Base-by-base conservation (phyloP, 2,888 invertebrate species). In the Pterobdella sp. region DNA sequence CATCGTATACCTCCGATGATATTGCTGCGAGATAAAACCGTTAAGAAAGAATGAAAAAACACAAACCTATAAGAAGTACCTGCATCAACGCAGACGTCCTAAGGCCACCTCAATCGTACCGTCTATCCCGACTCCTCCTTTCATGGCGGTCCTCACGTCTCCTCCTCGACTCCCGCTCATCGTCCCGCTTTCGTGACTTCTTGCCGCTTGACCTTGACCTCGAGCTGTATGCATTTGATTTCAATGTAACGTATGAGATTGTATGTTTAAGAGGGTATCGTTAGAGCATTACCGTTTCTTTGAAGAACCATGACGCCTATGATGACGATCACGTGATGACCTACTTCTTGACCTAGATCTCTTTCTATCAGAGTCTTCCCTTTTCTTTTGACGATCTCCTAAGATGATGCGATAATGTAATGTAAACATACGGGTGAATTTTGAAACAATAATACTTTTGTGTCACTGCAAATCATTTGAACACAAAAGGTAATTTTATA, bases 1-100 rank as follows among this genome's bases (percentile, higher is more conserved):
- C 49, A 42, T 42, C 49, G 49, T 42, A 42, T 42, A 42, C 49
- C 49, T 42, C 49, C 49, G 49, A 42, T 42, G 49, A 42, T 42
- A 42, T 14, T n/a, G n/a, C n/a, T n/a, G n/a, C n/a, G n/a, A n/a
- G n/a, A n/a, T n/a, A n/a, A n/a, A 42, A 42, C 7, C 7, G 22
- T 42, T 42, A 42, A 22, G 22, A 42, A 42, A 42, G 22, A 42
- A 42, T 14, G 7, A 22, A 42, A 42, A 42, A 14, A 14, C 10
- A 42, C 49, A 42, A 42, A 42, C 49, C 49, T 42, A 7, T 22
- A 14, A 42, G 49, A 42, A 42, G 7, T 42, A 42, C 49, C 49
- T 42, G 7, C 49, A 22, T 14, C 49, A 14, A 22, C 49, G 22
- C 7, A 7, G 22, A 22, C 49, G 22, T 42, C 49, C 49, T 42